Evolutionary conservation across 2,888 invertebrate species (phyloP), one percentile per base, ranked within the genome.

Genomic region (Scrobipalpa atriplicella): DNA sequence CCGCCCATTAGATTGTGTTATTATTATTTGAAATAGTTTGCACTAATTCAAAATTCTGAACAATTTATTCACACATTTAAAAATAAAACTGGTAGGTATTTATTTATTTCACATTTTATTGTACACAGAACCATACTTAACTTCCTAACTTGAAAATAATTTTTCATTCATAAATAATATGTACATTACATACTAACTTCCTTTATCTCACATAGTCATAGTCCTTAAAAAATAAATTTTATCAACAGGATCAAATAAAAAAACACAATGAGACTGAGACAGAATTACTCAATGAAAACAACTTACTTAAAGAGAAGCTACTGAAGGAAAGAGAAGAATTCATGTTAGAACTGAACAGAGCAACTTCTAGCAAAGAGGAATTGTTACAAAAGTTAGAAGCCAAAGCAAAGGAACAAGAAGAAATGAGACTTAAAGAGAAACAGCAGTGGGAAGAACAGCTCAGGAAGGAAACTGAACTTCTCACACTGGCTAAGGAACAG

Each of bases 311-410:
- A 68, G 83, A 88, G 47, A 93, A 93, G 68, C 75, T 94, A 2
- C 78, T 86, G 58, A 90, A 89, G 64, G 94, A 94, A 71, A 81
- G 93, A 67, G 82, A 88, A 63, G 91, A 93, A 61, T 94, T 94
- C 72, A 86, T 94, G 56, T 76, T 78, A 8, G 89, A 90, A 70
- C 74, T 94, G 43, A 86, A 84, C 38, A 82, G 90, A 69, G 94
- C 94, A 69, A 93, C 83, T 72, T 81, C 89, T 11, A 93, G 93
- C 1, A 94, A 94, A 82, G 89, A 94, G 71, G 90, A 90, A 67
- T 83, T 92, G 68, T 72, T 94, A 61, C 84, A 89, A 52, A 93
- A 93, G 64, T 84, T 94, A 62, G 89, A 93, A 70, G 81, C 79
- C 2, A 88, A 92, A 65, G 90, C 94, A 67, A 79, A 77, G n/a